Evolutionary conservation across 1,140 invertebrate genomes (phyloP).

Genomic region (Drosophila suzukii): DNA sequence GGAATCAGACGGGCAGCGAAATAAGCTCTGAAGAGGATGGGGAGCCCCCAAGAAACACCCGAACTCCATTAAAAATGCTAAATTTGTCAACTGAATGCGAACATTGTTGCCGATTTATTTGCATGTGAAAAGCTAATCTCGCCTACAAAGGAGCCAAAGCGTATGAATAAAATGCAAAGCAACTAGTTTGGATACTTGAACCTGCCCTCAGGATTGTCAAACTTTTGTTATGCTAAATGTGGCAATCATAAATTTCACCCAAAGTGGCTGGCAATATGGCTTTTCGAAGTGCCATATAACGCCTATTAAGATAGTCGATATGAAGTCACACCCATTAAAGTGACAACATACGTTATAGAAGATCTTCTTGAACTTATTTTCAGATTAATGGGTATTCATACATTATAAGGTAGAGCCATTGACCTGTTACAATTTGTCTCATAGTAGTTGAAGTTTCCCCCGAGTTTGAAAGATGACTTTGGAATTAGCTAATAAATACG

Average conservation of each 20-base stretch:
- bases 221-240: constrained; percentile 56
- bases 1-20: constrained; percentile 27
- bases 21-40: constrained; percentile 15
- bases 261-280: constrained; percentile 14
- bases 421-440: too few relatives aligned
- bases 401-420: too few relatives aligned
- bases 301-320: background rate
- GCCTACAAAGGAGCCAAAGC: background rate
- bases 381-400: too few relatives aligned
- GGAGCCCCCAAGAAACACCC: constrained; percentile 13
- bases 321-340: background rate
- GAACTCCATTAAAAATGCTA: constrained; percentile 45
- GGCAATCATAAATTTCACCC: constrained; percentile 35
- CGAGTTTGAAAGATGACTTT: constrained; percentile 1
- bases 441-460: background rate
- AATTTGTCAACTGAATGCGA: constrained; percentile 52
- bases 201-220: constrained; percentile 12
- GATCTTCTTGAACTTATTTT: too few relatives aligned
- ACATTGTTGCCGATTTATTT: constrained; percentile 60
- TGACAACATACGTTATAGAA: background rate
- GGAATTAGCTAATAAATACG: constrained; percentile 1
- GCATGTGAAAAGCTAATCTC: constrained; percentile 61
- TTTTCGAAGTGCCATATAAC: constrained; percentile 1
- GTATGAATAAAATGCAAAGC: background rate
- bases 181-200: constrained; percentile 17